Conservation (phyloP, 2,113 vertebrate species). For the Onychorhynchus coronatus region DNA sequence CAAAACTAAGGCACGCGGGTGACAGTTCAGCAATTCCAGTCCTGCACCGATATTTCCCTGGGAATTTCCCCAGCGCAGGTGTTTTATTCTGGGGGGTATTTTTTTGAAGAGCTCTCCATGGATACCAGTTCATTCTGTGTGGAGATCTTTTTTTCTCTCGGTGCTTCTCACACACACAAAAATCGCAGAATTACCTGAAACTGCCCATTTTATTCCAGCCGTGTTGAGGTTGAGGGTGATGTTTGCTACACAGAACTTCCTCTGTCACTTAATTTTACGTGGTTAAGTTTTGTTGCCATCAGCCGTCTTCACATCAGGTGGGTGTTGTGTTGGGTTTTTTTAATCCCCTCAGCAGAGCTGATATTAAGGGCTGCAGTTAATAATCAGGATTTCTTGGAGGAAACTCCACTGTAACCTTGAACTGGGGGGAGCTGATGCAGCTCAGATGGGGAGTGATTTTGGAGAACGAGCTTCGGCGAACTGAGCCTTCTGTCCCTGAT, state of each 20-base stretch:
- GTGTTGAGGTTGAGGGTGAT: not conserved
- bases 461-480: not conserved
- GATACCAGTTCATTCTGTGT: not conserved
- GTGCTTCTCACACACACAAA: not conserved
- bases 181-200: not conserved
- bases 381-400: not conserved
- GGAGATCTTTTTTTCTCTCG: not conserved
- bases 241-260: not conserved
- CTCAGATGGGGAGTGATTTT: not conserved
- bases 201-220: not conserved
- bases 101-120: not conserved
- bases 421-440: not conserved
- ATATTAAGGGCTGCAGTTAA: not conserved
- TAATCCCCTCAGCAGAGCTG: not conserved
- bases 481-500: not conserved
- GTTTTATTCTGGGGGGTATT: not conserved
- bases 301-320: not conserved
- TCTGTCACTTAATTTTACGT: not conserved
- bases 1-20: not conserved
- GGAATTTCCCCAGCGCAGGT: not conserved
- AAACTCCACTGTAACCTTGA: not conserved
- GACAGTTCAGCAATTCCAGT: not conserved
- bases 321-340: not conserved
- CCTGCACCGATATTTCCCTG: not conserved
- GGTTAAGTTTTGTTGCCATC: rapidly evolving